Percentiles rank a stretch among this genome's conserved stretches.
Conservation (phyloP, 2,888 invertebrate species). For the Ichneumon xanthorius region DNA sequence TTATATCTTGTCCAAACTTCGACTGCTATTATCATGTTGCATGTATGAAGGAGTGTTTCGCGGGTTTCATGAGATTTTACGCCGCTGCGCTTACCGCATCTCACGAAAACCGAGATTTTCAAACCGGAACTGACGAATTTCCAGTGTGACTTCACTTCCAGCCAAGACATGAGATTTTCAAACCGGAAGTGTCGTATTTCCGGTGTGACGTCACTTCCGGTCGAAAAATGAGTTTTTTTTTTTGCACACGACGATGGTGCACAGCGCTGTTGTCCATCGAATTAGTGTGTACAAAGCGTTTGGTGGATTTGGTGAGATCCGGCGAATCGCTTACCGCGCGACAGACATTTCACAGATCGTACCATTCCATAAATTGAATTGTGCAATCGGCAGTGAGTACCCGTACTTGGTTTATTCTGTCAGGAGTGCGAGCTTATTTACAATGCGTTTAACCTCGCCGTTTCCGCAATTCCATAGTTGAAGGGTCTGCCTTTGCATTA, state of each 20-base stretch:
- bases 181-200: too few relatives aligned
- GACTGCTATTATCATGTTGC: background rate
- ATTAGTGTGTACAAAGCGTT: background rate
- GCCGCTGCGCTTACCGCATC: background rate
- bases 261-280: background rate
- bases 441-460: conserved; percentile 9
- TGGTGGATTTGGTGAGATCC: background rate
- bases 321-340: background rate
- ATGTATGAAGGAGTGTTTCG: background rate
- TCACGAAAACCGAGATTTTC: background rate
- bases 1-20: background rate
- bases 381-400: background rate
- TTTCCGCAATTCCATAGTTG: conserved; percentile 40
- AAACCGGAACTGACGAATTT: background rate
- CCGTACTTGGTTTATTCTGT: background rate
- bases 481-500: conserved; percentile 43
- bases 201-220: too few relatives aligned
- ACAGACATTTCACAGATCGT: background rate
- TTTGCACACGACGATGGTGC: background rate
- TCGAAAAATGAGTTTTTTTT: background rate
- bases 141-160: too few relatives aligned
- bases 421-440: background rate
- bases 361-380: background rate
- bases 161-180: too few relatives aligned
- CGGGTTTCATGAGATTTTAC: background rate